These are phyloP conservation scores for Drosophila ficusphila DNA, from an alignment of 1,140 invertebrate genomes.

Conservation along the genomic window DNA sequence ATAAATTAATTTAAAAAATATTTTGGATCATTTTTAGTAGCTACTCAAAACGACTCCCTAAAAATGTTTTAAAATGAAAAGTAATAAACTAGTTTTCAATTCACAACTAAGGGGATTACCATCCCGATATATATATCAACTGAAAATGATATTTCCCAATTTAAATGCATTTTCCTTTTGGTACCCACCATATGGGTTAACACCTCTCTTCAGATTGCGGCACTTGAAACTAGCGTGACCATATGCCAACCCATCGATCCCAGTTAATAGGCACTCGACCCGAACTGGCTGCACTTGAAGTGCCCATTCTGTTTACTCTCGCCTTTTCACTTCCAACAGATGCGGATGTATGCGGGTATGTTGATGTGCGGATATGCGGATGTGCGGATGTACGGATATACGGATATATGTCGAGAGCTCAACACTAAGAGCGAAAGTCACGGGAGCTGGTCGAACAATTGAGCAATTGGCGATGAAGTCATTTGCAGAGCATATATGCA, in stretches of 20 bases:
- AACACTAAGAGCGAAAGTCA: slow-evolving; percentile 53
- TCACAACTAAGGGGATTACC: too few species aligned
- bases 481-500: slow-evolving; percentile 2
- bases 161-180: too few species aligned
- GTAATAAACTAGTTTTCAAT: too few species aligned
- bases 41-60: too few species aligned
- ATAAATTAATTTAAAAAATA: too few species aligned
- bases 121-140: too few species aligned
- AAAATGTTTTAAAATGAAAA: too few species aligned
- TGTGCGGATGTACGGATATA: neutral
- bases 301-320: slow-evolving; percentile 38
- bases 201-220: neutral
- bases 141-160: too few species aligned
- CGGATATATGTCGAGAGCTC: slow-evolving; percentile 51
- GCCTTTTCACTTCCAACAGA: slow-evolving; percentile 1
- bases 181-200: neutral
- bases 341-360: neutral
- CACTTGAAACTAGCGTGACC: slow-evolving; percentile 17
- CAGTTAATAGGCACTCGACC: slow-evolving; percentile 40
- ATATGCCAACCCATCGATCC: slow-evolving; percentile 39
- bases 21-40: too few species aligned
- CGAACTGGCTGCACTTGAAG: slow-evolving; percentile 26
- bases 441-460: slow-evolving; percentile 50
- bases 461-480: slow-evolving; percentile 29
- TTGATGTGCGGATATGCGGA: neutral